These are phyloP conservation scores for Platysteira castanea DNA, from an alignment of 2,113 vertebrate species.

Conservation along the genomic window DNA sequence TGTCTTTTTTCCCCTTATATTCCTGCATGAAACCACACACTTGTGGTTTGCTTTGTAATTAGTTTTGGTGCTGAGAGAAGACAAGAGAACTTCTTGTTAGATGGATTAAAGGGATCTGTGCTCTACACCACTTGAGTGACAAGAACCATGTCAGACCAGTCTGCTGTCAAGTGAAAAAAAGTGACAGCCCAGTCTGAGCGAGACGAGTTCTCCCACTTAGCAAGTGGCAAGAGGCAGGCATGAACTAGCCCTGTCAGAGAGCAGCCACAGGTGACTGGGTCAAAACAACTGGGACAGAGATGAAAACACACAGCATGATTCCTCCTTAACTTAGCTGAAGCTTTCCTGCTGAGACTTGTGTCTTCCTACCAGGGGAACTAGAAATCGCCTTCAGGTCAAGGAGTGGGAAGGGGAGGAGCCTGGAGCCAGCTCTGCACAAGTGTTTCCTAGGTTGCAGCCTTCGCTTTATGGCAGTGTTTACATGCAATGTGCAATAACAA, in stretches of 20 bases:
- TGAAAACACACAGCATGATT: conserved; percentile 46
- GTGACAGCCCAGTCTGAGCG: background rate
- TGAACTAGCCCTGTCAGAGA: conserved; percentile 68
- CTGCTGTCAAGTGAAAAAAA: background rate
- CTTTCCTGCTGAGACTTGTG: conserved; percentile 77
- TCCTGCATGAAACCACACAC: conserved; percentile 13
- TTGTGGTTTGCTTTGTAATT: conserved; percentile 48
- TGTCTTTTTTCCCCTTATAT: background rate
- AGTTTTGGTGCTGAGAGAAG: conserved; percentile 36
- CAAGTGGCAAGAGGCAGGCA: conserved; percentile 58
- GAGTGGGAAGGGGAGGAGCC: background rate
- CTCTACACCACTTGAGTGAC: conserved; percentile 36
- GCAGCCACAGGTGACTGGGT: conserved; percentile 74
- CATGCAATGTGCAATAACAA: accelerated
- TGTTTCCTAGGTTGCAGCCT: background rate
- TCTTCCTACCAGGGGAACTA: background rate
- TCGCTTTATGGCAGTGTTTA: background rate
- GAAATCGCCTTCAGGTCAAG: background rate
- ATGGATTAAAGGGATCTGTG: conserved; percentile 48
- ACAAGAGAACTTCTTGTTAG: conserved; percentile 48
- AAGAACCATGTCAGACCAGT: conserved; percentile 58
- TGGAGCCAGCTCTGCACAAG: background rate
- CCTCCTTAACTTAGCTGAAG: background rate
- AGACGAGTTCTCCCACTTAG: background rate
- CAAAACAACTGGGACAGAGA: conserved; percentile 22